Percentiles rank a stretch among this genome's conserved stretches.
Conservation (phyloP, 2,888 invertebrate genomes). For the Xestia sexstrigata region DNA sequence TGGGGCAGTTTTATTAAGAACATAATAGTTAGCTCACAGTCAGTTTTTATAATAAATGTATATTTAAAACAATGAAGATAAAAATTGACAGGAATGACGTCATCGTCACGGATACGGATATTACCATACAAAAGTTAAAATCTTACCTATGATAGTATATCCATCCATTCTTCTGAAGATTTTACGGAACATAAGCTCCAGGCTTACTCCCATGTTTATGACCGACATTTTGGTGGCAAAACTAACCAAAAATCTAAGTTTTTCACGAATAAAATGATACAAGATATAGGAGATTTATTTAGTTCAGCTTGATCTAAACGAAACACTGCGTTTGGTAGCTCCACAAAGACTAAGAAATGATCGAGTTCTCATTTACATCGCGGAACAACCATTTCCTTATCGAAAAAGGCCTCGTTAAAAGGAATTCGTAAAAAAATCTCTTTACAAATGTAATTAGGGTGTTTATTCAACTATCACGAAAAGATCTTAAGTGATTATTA, state of each 20-base stretch:
- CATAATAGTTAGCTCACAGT: neutral
- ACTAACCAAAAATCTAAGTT: neutral
- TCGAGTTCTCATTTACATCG: conserved; percentile 40
- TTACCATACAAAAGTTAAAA: conserved; percentile 1
- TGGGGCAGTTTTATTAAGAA: neutral
- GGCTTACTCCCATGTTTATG: conserved; percentile 67
- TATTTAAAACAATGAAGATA: neutral
- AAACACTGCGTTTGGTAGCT: conserved; percentile 42
- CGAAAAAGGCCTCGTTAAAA: conserved; percentile 58
- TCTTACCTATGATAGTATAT: conserved; percentile 82
- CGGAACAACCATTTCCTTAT: conserved; percentile 65
- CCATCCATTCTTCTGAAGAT: conserved; percentile 79
- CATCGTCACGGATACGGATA: conserved; percentile 3
- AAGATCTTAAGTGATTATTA: conserved; percentile 41
- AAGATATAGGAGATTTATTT: neutral
- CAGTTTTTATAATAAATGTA: neutral
- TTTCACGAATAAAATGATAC: neutral
- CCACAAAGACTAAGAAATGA: conserved; percentile 57
- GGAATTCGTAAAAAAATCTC: conserved; percentile 54
- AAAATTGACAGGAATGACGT: neutral
- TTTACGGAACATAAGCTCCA: conserved; percentile 78
- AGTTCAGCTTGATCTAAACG: conserved; percentile 12
- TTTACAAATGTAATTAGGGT: conserved; percentile 43
- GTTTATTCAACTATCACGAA: conserved; percentile 54
- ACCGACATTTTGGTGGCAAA: conserved; percentile 64